Percentiles rank a stretch among this genome's conserved stretches.
phyloP scores from a whole-genome alignment of 2,797 vertebrate genomes.

The Macrochelys suwanniensis region DNA sequence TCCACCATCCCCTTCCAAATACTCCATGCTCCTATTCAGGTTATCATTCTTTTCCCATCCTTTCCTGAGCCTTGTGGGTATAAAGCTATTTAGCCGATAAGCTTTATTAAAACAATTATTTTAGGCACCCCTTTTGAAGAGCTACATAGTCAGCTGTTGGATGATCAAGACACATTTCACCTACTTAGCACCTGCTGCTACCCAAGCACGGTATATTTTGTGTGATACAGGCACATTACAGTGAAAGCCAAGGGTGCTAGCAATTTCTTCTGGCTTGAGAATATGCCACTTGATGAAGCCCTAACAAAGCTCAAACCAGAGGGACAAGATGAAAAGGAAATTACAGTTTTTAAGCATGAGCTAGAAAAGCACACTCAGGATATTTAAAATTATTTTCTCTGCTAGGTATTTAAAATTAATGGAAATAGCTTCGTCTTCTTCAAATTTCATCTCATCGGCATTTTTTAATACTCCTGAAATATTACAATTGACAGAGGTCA shows the following conservation, averaged over 20 bases:
- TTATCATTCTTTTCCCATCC: background rate
- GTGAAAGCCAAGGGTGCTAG: background rate
- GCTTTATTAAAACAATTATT: background rate
- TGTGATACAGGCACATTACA: background rate
- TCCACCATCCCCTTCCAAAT: background rate
- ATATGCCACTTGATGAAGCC: background rate
- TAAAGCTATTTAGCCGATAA: background rate
- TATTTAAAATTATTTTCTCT: constrained; percentile 19
- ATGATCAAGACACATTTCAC: background rate
- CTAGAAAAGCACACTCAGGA: background rate
- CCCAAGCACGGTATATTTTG: background rate
- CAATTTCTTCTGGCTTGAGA: background rate
- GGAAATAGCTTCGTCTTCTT: constrained; percentile 39
- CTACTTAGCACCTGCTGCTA: background rate
- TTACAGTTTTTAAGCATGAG: background rate
- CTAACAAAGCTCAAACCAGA: background rate
- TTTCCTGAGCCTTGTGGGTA: background rate
- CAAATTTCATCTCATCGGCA: background rate
- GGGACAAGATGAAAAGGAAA: background rate
- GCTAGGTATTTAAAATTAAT: constrained; percentile 45
- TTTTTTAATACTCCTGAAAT: constrained; percentile 18
- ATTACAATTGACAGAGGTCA: background rate
- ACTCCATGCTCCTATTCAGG: background rate
- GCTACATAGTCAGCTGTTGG: background rate
- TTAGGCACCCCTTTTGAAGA: background rate